Conservation (phyloP, 2,113 vertebrate genomes). For the Phocoena sinus region DNA sequence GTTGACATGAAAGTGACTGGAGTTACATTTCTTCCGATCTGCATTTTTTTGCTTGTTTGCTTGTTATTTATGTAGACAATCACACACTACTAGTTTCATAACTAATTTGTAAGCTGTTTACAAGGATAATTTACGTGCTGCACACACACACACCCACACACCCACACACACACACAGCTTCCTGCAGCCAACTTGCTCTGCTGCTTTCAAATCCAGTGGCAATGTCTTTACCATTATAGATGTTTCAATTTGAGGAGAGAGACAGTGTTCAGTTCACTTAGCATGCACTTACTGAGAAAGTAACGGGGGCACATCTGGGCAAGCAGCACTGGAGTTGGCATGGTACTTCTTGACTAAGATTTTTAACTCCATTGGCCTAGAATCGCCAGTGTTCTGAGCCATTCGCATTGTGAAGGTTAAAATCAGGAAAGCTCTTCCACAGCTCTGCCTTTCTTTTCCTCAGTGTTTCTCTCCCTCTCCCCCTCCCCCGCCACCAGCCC, state of each 20-base stretch:
- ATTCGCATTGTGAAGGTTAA: not conserved
- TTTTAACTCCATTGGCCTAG: not conserved
- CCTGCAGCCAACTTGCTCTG: not conserved
- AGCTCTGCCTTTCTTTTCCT: not conserved
- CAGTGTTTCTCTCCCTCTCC: not conserved
- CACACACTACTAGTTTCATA: not conserved
- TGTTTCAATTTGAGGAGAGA: not conserved
- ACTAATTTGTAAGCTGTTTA: constrained; percentile 31
- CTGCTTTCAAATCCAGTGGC: not conserved
- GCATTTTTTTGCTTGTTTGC: not conserved
- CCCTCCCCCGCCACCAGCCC: too few relatives aligned
- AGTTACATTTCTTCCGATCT: constrained; percentile 14
- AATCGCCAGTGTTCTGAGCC: not conserved
- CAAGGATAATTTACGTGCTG: not conserved
- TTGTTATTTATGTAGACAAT: constrained; percentile 29
- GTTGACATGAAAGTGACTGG: constrained; percentile 43
- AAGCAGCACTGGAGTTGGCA: not conserved
- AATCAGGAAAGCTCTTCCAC: not conserved
- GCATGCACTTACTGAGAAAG: not conserved
- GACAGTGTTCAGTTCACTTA: not conserved
- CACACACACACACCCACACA: not conserved
- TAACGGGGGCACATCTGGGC: not conserved
- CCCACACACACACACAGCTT: not conserved
- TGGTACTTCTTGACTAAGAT: not conserved
- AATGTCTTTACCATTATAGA: not conserved